phyloP scores from a whole-genome alignment of 2,888 invertebrate genomes.

The Synergus itoensis region DNA sequence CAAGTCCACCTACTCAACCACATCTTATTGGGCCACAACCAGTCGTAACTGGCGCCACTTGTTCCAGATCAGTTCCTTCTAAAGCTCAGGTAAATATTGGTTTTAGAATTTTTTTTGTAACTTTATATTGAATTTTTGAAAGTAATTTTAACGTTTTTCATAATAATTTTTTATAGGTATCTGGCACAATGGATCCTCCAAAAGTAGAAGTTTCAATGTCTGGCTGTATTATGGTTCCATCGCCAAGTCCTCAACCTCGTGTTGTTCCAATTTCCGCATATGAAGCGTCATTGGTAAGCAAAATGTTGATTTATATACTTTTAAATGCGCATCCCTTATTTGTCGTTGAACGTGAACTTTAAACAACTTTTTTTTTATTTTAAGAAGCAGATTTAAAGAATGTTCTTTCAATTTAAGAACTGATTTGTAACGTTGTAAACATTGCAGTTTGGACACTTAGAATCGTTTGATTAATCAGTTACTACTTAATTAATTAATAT shows the following conservation, averaged over 20 bases:
- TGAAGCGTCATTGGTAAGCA: constrained; percentile 86
- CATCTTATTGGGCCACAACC: constrained; percentile 78
- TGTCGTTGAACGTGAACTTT: constrained; percentile 16
- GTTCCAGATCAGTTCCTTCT: constrained; percentile 65
- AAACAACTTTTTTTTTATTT: constrained; percentile 34
- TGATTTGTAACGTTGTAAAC: no score
- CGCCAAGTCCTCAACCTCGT: constrained; percentile 80
- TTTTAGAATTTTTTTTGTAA: neutral
- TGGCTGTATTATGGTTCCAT: constrained; percentile 80
- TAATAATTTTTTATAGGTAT: constrained; percentile 59
- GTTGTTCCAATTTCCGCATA: constrained; percentile 82
- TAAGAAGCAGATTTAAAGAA: no score
- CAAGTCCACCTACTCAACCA: constrained; percentile 80
- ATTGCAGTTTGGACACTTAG: neutral
- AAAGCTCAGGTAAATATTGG: constrained; percentile 64
- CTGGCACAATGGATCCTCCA: constrained; percentile 79
- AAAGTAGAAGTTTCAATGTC: constrained; percentile 80
- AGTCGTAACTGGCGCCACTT: constrained; percentile 77
- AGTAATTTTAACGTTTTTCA: constrained; percentile 21
- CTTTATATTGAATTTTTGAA: neutral
- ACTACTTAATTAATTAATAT: neutral
- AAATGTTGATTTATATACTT: constrained; percentile 3
- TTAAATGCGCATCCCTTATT: neutral
- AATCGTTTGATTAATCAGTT: neutral
- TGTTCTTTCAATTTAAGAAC: no score